Evolutionary conservation across 2,888 invertebrate genomes (phyloP).

Genomic region (Zaprionus lineosus): DNA sequence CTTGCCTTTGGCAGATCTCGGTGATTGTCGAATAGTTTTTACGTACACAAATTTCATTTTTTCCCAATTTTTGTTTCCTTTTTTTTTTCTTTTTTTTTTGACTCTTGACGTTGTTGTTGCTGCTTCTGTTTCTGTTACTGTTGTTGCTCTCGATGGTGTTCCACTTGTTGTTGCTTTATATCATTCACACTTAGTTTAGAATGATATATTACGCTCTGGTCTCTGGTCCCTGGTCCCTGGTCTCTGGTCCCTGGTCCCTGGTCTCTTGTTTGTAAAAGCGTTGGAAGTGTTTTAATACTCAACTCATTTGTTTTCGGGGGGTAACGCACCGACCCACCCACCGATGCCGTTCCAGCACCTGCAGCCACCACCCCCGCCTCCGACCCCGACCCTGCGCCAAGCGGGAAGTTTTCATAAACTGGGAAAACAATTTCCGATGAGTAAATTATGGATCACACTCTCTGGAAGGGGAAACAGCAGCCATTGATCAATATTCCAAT

Average conservation of each 20-base stretch:
- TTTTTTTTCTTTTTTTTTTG: conserved; percentile 58
- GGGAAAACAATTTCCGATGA: conserved; percentile 18
- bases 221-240: too few species aligned
- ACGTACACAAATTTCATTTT: conserved; percentile 39
- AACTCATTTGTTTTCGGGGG: conserved; percentile 27
- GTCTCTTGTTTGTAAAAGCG: conserved; percentile 55
- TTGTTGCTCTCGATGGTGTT: not conserved
- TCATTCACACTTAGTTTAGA: conserved; percentile 63
- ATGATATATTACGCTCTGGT: conserved; percentile 58
- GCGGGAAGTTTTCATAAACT: conserved; percentile 34
- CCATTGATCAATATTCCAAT: not conserved
- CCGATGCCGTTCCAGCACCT: too few species aligned
- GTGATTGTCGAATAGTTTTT: conserved; percentile 46
- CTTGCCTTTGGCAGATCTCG: conserved; percentile 32
- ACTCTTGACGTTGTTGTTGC: not conserved
- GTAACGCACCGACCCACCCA: not conserved
- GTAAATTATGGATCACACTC: conserved; percentile 27
- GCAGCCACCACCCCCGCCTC: not conserved
- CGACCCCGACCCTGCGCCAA: not conserved
- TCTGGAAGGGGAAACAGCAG: not conserved
- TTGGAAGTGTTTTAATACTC: conserved; percentile 43
- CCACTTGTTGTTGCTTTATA: conserved; percentile 46
- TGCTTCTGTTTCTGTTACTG: not conserved
- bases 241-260: too few species aligned
- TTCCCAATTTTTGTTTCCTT: conserved; percentile 40